phyloP scores from a whole-genome alignment of 2,797 vertebrate species.

The Gymnopithys bicolor region DNA sequence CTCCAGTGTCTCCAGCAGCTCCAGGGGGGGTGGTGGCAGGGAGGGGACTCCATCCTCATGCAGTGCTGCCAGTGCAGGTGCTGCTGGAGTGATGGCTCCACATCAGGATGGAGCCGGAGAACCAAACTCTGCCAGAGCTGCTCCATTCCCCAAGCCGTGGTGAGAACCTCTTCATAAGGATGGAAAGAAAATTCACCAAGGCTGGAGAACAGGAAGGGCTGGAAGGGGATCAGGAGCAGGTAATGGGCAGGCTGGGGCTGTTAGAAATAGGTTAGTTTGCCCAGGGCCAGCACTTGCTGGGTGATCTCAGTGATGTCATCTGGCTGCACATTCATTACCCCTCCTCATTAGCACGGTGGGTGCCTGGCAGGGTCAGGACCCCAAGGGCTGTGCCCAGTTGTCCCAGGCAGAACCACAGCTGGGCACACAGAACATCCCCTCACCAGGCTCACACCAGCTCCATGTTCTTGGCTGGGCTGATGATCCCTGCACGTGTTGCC shows the following conservation, averaged over 20 bases:
- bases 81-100: background rate
- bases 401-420: background rate
- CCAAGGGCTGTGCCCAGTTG: accelerated
- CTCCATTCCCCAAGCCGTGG: background rate
- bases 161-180: background rate
- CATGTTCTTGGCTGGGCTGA: accelerated
- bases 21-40: background rate
- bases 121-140: background rate
- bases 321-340: background rate
- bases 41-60: background rate
- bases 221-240: background rate
- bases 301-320: background rate
- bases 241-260: background rate
- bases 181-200: background rate
- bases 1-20: background rate
- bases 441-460: accelerated
- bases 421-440: accelerated
- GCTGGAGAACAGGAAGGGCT: background rate
- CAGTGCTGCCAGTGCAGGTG: accelerated
- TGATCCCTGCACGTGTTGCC: background rate
- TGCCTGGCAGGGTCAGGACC: background rate
- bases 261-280: background rate
- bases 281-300: accelerated
- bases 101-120: background rate
- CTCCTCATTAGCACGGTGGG: accelerated